phyloP scores from a whole-genome alignment of 2,797 vertebrate genomes.

The Parotocinclus haroldoi region DNA sequence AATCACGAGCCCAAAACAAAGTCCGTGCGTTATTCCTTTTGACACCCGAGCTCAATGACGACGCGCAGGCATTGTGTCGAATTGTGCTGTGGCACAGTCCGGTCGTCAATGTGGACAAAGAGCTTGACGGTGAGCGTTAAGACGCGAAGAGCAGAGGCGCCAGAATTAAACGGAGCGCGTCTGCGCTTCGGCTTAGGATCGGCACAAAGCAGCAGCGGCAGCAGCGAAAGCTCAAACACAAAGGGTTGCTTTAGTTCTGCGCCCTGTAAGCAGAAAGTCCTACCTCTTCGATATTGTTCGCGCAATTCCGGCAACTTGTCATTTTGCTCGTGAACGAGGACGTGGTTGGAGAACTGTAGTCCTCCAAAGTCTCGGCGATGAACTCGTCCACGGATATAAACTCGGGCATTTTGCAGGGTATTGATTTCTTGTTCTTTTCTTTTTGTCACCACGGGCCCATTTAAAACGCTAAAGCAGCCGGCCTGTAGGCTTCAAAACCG shows the following conservation, averaged over 20 bases:
- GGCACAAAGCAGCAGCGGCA: too few species aligned
- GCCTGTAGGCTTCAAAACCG: background rate
- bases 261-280: background rate
- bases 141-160: background rate
- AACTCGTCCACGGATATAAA: constrained; percentile 62
- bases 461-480: background rate
- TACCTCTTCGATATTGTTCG: constrained; percentile 59
- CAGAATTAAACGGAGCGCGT: background rate
- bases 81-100: too few species aligned
- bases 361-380: constrained; percentile 59
- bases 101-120: background rate
- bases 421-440: too few species aligned
- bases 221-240: too few species aligned
- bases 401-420: constrained; percentile 52
- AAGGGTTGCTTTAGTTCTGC: background rate
- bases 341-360: constrained; percentile 64
- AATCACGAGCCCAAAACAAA: too few species aligned
- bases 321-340: constrained; percentile 58
- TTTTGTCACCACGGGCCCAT: constrained; percentile 14
- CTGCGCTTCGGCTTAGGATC: too few species aligned
- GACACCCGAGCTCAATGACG: too few species aligned
- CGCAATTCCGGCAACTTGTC: constrained; percentile 58
- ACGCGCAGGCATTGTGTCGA: too few species aligned
- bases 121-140: background rate
- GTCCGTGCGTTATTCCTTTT: too few species aligned